Evolutionary conservation across 2,888 invertebrate species (phyloP), one percentile per base, ranked within the genome.

Genomic region (Sceliomorpha sp.): DNA sequence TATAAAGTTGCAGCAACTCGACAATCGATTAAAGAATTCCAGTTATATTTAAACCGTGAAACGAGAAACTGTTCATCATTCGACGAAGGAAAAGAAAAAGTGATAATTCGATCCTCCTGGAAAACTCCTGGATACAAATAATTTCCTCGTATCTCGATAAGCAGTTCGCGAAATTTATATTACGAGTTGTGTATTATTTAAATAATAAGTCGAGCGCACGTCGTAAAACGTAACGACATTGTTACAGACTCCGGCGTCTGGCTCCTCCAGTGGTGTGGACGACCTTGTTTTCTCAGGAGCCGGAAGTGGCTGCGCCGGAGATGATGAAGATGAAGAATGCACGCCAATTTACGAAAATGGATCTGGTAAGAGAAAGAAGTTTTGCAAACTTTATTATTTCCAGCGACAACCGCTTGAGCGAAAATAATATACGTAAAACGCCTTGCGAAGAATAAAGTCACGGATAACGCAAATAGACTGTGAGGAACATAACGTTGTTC

Each of bases 201-300:
- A n/a, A n/a, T n/a, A n/a, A n/a, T n/a, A n/a, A n/a, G n/a, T n/a
- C 17, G 29, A 37, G 29, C 6, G 5, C 7, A 20, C 20, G 5
- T 20, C 5, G 20, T 20, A 20, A 4, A 20, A 20, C 20, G 5
- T 20, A 20, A 4, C 20, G 5, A 20, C 20, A 5, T 53, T 27
- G 72, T 79, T 84, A 0, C 89, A 96, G 95, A 96, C 96, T 0
- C 95, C 96, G 13, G 94, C 96, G 0, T 95, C 95, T 29, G 95
- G 95, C 0, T 94, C 93, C 85, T 92, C 93, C 0, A 91, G 91
- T 5, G 92, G 94, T 0, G 91, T 94, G 82, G 98, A 98, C 86
- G 98, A 98, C 88, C 90, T 98, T 67, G 95, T 98, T 50, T 96
- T 95, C 89, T 96, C 96, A 5, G 97, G 97, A 1, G 96, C 96